These are phyloP conservation scores for Laticauda laticaudata DNA, from an alignment of 2,113 vertebrate genomes.

Conservation along the genomic window DNA sequence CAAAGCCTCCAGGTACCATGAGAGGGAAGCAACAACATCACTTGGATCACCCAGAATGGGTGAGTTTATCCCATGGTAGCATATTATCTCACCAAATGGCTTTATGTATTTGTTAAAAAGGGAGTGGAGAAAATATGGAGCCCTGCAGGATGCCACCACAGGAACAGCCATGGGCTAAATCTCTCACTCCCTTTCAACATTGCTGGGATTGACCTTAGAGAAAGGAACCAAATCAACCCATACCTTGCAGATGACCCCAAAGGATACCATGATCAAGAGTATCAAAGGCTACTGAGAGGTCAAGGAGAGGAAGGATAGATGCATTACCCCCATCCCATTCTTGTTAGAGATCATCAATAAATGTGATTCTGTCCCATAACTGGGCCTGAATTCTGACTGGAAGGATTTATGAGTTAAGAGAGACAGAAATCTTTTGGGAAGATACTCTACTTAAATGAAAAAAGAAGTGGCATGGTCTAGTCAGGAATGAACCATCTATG, in stretches of 20 bases:
- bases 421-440: neutral
- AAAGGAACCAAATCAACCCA: neutral
- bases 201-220: neutral
- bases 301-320: neutral
- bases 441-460: neutral
- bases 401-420: neutral
- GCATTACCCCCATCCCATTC: neutral
- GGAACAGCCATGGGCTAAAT: neutral
- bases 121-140: neutral
- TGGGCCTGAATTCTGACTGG: neutral
- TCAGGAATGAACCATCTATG: neutral
- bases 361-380: neutral
- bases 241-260: neutral
- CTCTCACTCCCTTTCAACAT: neutral
- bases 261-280: neutral
- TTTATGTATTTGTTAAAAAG: neutral
- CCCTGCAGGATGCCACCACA: neutral
- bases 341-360: neutral
- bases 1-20: neutral
- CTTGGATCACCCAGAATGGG: neutral
- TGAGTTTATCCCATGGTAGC: neutral
- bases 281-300: neutral
- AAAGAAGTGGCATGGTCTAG: neutral
- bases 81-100: neutral
- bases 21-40: neutral